Conservation (phyloP, 2,113 vertebrate genomes). For the Chaetodon trifascialis region DNA sequence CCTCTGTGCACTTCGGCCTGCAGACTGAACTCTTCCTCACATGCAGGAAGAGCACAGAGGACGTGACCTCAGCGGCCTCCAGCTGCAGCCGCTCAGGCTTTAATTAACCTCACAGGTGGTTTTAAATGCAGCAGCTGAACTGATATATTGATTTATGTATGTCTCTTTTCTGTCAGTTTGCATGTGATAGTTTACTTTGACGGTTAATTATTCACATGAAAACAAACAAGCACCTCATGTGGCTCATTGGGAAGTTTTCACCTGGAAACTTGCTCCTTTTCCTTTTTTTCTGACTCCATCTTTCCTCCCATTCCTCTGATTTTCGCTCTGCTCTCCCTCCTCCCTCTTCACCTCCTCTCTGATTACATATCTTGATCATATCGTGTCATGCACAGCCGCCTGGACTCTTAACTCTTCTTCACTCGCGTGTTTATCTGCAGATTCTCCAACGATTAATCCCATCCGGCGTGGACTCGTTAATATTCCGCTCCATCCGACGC, state of each 20-base stretch:
- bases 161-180: too few relatives aligned
- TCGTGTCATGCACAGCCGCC: conserved; percentile 16
- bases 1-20: neutral
- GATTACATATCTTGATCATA: conserved; percentile 23
- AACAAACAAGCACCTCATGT: neutral
- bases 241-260: too few relatives aligned
- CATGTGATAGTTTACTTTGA: too few relatives aligned
- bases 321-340: neutral
- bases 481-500: conserved; percentile 77
- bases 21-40: neutral
- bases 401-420: conserved; percentile 39
- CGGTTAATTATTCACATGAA: too few relatives aligned
- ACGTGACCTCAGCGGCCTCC: neutral
- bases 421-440: conserved; percentile 13
- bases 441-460: conserved; percentile 68
- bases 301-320: neutral
- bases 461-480: conserved; percentile 66
- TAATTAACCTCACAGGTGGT: neutral
- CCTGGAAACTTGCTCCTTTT: too few relatives aligned
- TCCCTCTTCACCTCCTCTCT: neutral
- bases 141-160: neutral
- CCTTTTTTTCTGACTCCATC: too few relatives aligned
- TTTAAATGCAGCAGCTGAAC: neutral
- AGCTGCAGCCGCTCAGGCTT: neutral
- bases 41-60: too few relatives aligned